phyloP scores from a whole-genome alignment of 1,140 invertebrate genomes.

The Scylla paramamosain region DNA sequence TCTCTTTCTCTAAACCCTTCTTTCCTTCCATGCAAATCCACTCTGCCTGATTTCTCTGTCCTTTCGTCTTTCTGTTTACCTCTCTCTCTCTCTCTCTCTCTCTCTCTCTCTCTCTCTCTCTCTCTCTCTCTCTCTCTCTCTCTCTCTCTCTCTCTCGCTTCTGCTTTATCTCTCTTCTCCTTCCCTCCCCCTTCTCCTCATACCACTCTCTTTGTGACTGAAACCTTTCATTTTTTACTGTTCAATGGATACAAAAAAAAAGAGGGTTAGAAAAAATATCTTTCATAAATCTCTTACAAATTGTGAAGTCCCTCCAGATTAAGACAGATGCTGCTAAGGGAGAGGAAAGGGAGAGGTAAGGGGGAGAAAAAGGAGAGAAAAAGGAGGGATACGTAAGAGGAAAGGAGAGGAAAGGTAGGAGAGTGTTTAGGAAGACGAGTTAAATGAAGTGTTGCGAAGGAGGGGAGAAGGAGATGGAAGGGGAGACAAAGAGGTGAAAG shows the following conservation, averaged over 20 bases:
- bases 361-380: neutral
- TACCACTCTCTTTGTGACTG: neutral
- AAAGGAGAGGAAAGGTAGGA: neutral
- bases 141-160: constrained; percentile 26
- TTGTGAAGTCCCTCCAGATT: neutral
- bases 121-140: no score
- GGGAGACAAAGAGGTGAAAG: neutral
- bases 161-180: neutral
- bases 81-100: no score
- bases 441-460: neutral
- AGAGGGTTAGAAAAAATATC: no score
- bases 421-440: neutral
- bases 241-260: neutral
- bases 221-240: neutral
- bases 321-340: neutral
- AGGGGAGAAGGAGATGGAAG: neutral
- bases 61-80: no score
- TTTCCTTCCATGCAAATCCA: neutral
- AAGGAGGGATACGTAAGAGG: neutral
- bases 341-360: neutral
- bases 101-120: no score
- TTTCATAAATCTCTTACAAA: neutral
- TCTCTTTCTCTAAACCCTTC: neutral
- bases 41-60: no score
- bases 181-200: neutral